These are phyloP conservation scores for Bradypodion ventrale DNA, from an alignment of 2,797 vertebrate species.

Conservation along the genomic window DNA sequence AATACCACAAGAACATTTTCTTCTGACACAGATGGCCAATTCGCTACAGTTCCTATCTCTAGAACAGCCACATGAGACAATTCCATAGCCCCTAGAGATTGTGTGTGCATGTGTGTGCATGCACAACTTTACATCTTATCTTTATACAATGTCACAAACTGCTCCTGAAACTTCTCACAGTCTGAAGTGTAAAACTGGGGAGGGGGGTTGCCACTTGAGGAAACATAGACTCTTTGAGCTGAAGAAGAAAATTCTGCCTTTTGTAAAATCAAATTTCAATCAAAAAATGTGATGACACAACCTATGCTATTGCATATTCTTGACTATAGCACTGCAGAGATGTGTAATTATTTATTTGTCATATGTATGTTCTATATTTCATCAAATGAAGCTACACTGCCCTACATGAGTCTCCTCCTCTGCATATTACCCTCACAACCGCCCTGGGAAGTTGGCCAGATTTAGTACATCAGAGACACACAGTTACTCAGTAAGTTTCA, in stretches of 20 bases:
- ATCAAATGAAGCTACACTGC: no score
- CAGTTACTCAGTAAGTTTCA: no score
- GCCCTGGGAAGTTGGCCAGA: no score
- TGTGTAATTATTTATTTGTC: background rate
- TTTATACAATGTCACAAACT: background rate
- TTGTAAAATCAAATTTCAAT: background rate
- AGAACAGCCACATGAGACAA: slow-evolving; percentile 1
- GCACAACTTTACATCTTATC: background rate
- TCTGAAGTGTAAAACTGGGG: background rate
- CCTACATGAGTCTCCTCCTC: no score
- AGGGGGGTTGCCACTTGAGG: background rate
- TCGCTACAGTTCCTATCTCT: slow-evolving; percentile 23
- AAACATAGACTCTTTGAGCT: background rate
- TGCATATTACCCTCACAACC: no score
- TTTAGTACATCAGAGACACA: no score
- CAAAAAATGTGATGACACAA: background rate
- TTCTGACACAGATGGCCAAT: slow-evolving; percentile 50
- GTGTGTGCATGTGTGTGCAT: no score
- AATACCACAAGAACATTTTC: slow-evolving; percentile 47
- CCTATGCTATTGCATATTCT: background rate
- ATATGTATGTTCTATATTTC: no score
- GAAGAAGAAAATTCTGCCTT: background rate
- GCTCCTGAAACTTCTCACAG: background rate
- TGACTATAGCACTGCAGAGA: background rate
- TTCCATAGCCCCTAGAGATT: no score